Evolutionary conservation across 2,888 invertebrate species (phyloP), one percentile per base, ranked within the genome.

Genomic region (Aplocera efformata): DNA sequence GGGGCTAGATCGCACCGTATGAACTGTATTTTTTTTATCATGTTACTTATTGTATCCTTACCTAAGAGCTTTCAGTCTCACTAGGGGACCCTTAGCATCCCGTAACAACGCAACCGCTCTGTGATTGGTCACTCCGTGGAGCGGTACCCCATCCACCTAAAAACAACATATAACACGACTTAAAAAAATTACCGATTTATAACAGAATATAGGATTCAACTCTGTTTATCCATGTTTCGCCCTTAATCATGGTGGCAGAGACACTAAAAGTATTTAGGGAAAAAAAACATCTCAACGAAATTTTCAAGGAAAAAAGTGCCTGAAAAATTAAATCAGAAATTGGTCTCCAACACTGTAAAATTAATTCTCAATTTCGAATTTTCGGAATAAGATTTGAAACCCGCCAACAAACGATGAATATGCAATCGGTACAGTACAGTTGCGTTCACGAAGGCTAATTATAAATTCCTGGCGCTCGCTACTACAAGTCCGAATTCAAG

Each of bases 91-190:
- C 7, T 78, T 83, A 0, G 97, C 95, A 56, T 94, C 94, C 17
- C 96, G 88, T 9, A 98, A 82, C 31, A 96, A 90, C 57, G 97
- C 96, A 1, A 98, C 98, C 0, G 98, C 97, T 58, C 96, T 94
- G 66, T 97, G 97, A 32, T 98, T 98, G 5, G 94, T 95, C 66
- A 95, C 94, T 23, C 96, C 95, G 59, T 95, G 93, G 31, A 98
- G 85, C 1, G 94, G 91, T 45, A 93, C 92, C 0, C 94, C 95
- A 75, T 98, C 96, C 38, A 95, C 89, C 89, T 89, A 11, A 6
- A 6, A 27, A 7, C 11, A 5, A 2, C 7, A 11, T 27, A 27
- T 10, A 26, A 27, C 11, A 11, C 8, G 32, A 24, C 23, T 10
- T 33, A 11, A 25, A 8, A 24, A 32, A 32, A 23, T n/a, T 8